These are phyloP conservation scores for Pyrocoelia pectoralis DNA, from an alignment of 2,888 invertebrate species.

Conservation along the genomic window DNA sequence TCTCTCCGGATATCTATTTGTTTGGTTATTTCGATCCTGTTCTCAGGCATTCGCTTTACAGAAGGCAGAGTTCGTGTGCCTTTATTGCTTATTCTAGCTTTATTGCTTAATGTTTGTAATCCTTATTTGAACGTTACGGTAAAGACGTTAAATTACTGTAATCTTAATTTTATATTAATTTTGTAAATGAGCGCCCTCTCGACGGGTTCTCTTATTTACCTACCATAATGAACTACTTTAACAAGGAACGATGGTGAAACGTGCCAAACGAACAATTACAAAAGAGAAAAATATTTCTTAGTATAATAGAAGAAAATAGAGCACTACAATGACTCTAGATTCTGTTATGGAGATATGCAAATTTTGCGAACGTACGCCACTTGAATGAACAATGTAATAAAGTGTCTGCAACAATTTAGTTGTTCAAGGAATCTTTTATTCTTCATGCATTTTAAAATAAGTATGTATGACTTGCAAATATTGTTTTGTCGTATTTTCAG, in stretches of 20 bases:
- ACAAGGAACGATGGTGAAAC: too few relatives aligned
- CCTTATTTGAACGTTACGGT: constrained; percentile 6
- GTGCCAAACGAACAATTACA: too few relatives aligned
- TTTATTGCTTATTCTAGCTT: constrained; percentile 18
- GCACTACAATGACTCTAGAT: constrained; percentile 21
- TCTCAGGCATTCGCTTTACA: constrained; percentile 8
- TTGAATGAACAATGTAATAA: constrained; percentile 35
- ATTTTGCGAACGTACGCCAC: constrained; percentile 27
- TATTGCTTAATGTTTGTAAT: constrained; percentile 16
- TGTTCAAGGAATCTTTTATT: constrained; percentile 24
- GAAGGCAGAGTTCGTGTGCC: not conserved
- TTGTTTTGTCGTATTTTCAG: not conserved
- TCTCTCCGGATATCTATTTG: constrained; percentile 7
- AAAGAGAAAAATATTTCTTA: not conserved
- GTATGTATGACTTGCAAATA: constrained; percentile 19
- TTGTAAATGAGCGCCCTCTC: not conserved
- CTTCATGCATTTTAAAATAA: constrained; percentile 26
- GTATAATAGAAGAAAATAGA: constrained; percentile 3
- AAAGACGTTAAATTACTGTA: constrained; percentile 11
- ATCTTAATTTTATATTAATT: constrained; percentile 15
- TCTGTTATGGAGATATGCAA: constrained; percentile 31
- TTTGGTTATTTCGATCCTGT: constrained; percentile 13
- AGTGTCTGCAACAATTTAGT: constrained; percentile 29
- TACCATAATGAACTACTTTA: not conserved
- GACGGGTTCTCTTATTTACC: not conserved